Base-by-base conservation (phyloP, 2,888 invertebrate genomes). In the Lamproptera curius region DNA sequence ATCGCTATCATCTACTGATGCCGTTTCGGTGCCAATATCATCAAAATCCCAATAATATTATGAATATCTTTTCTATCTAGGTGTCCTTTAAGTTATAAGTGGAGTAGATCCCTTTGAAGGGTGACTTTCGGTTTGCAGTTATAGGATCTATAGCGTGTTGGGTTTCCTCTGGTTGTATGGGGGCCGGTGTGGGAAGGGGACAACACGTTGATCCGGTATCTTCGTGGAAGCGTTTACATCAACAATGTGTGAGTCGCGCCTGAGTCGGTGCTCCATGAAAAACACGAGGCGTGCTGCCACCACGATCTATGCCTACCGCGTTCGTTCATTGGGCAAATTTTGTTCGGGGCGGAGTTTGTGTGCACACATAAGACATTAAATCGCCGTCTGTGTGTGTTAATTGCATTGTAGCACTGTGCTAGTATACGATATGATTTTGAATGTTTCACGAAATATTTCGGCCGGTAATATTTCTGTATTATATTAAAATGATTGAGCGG, bases 161-260 rank as follows among this genome's bases (percentile, higher is more conserved):
- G 26, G 23, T 46, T 31, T 35, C 33, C 41, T 45, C 28, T 16
- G 28, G 28, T 17, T 14, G 33, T 33, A 51, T 54, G 58, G 55
- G 58, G 54, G 59, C 71, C 67, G 66, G 67, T 66, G 84, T 65
- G 65, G 51, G 69, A 86, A 69, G 59, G 82, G 73, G 86, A 86
- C 64, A 74, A 85, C 74, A 77, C 51, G 69, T 62, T 66, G 68
- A 79, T 80, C 81, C 75, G 80, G 80, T 85, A 76, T 83, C 84
- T 84, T 83, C 76, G 73, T 75, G 78, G 73, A 75, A 81, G 73
- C 77, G 78, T 71, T 81, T 70, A 73, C 67, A 70, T 79, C 81
- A 79, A 85, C 84, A 78, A 82, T 84, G 86, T 86, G 86, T 84
- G 86, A 84, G 86, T 85, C 85, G 87, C 87, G 87, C 87, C 84